phyloP scores from a whole-genome alignment of 2,113 vertebrate genomes.

The Coryphaenoides rupestris region DNA sequence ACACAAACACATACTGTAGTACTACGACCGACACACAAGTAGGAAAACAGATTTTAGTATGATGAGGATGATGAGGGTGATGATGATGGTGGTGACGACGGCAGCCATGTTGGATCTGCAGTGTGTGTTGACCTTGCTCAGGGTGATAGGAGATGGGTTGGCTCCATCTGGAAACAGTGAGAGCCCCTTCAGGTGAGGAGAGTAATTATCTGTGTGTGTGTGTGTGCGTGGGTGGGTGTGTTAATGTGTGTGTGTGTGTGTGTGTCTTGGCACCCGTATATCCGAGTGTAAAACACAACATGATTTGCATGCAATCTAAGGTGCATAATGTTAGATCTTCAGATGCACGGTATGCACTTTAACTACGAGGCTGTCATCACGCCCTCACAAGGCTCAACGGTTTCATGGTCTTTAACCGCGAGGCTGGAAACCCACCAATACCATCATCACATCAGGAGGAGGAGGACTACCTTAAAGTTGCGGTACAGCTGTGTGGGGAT shows the following conservation, averaged over 20 bases:
- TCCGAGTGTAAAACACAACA: too few species aligned
- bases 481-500: constrained; percentile 92
- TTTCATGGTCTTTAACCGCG: too few species aligned
- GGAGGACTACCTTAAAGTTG: constrained; percentile 96
- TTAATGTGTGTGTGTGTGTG: background rate
- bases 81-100: background rate
- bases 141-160: constrained; percentile 21
- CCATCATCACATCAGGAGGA: too few species aligned
- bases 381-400: too few species aligned
- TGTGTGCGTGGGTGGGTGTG: constrained; percentile 4
- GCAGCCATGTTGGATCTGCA: constrained; percentile 10
- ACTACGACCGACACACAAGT: too few species aligned
- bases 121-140: constrained; percentile 20
- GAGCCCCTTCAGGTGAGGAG: constrained; percentile 34
- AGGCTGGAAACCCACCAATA: too few species aligned
- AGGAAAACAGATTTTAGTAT: too few species aligned
- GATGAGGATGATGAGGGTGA: too few species aligned
- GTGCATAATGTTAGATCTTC: too few species aligned
- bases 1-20: background rate
- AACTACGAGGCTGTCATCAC: too few species aligned
- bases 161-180: constrained; percentile 35
- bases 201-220: constrained; percentile 37
- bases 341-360: background rate
- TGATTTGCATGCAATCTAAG: too few species aligned
- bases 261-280: background rate